A percentile compares a stretch with the other conserved stretches of the same genome.
phyloP scores from a whole-genome alignment of 2,888 invertebrate species.

The Leuctra nigra region DNA sequence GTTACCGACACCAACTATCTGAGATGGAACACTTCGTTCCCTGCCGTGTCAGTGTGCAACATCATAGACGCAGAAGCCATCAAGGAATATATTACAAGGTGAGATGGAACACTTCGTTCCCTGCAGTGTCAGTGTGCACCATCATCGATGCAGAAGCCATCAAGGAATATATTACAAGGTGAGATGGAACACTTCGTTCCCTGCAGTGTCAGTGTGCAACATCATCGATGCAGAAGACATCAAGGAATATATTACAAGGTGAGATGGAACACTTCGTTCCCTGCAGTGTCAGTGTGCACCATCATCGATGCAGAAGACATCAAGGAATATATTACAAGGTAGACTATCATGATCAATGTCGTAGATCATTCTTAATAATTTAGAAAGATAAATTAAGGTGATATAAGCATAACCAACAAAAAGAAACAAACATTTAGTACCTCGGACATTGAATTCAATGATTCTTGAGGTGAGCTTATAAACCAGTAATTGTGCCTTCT shows the following conservation, averaged over 20 bases:
- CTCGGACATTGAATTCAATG: no score
- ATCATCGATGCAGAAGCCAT: constrained; percentile 48
- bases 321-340: no score
- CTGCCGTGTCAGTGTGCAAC: constrained; percentile 55
- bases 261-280: constrained; percentile 56
- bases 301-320: constrained; percentile 48
- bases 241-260: no score
- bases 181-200: constrained; percentile 56
- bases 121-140: constrained; percentile 54
- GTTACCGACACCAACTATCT: constrained; percentile 51
- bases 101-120: constrained; percentile 56
- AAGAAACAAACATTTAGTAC: no score
- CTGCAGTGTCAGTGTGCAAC: constrained; percentile 55
- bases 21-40: constrained; percentile 56
- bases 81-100: no score
- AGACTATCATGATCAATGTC: no score
- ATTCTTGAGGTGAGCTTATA: no score
- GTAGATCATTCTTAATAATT: no score
- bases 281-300: constrained; percentile 54
- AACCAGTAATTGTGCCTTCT: no score
- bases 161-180: no score
- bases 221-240: constrained; percentile 48
- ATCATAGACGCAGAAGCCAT: constrained; percentile 47
- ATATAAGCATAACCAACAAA: no score
- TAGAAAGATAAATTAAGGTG: no score